Evolutionary conservation across 2,797 vertebrate genomes (phyloP), one percentile per base, ranked within the genome.

Genomic region (Rhinella marina): DNA sequence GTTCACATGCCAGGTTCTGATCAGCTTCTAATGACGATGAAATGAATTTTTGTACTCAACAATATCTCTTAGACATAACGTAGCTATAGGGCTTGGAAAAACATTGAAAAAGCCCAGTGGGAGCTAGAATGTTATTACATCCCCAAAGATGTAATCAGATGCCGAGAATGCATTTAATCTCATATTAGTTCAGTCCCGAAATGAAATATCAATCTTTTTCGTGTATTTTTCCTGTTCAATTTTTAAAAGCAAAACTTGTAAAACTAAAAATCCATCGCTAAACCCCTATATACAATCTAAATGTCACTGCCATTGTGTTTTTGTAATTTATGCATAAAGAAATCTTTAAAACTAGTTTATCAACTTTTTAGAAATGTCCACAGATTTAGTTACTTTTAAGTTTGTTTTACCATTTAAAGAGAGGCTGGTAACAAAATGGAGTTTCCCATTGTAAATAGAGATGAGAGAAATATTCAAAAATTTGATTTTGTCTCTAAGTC

Each of bases 21-120:
- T 27, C 4, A 80, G 52, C 54, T 62, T 68, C 56, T 50, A 80
- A 70, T 59, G 52, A 78, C 56, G 7, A 62, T 77, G 56, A 81
- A 86, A 72, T 86, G 10, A 32, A 78, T 57, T 75, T 84, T 41
- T 72, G n/a, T 56, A 64, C 70, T 61, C 21, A 59, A 84, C 29
- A 48, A 75, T 75, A 84, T 84, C 70, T 73, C 75, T 73, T 27
- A 84, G 54, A 59, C 82, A 59, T n/a, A 84, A 50, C 19, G 14
- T 57, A 59, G 68, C 68, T 61, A 54, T 52, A 84, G 70, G 82
- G 68, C 27, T 59, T 73, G 12, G 50, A n/a, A 57, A 70, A 75
- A 16, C 19, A 59, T 59, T 73, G 32, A 54, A 73, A 57, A 73
- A 57, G 27, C 68, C 70, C 68, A 73, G 48, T 73, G 56, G 41